Evolutionary conservation across 2,888 invertebrate species (phyloP).

Genomic region (Cheilosia variabilis): DNA sequence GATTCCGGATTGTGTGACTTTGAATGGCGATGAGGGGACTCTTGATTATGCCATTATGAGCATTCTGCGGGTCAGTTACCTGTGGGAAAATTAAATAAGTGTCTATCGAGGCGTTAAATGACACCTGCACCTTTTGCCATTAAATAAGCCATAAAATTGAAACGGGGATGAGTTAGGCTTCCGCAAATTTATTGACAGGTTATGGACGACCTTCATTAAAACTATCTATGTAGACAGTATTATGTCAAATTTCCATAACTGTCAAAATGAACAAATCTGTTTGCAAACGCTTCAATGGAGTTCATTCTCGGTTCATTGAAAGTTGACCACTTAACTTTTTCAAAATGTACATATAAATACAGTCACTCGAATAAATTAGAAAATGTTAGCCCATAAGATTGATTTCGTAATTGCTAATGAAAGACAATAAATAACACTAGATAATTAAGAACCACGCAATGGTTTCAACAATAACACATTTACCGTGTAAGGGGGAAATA

Average conservation of each 20-base stretch:
- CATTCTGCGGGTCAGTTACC: slow-evolving; percentile 42
- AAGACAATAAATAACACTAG: background rate
- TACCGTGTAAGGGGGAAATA: no score
- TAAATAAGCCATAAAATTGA: background rate
- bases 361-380: slow-evolving; percentile 1
- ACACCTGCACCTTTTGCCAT: background rate
- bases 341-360: background rate
- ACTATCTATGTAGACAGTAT: no score
- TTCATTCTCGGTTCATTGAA: background rate
- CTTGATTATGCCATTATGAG: slow-evolving; percentile 29
- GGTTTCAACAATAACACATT: background rate
- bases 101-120: background rate
- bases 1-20: slow-evolving; percentile 20
- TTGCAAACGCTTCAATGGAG: no score
- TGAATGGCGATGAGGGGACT: slow-evolving; percentile 15
- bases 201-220: no score
- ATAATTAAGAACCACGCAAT: slow-evolving; percentile 7
- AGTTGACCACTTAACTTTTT: slow-evolving; percentile 7
- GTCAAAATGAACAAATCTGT: no score
- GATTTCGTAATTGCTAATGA: slow-evolving; percentile 1
- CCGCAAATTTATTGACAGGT: no score
- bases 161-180: no score
- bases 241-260: no score
- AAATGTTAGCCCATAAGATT: background rate
- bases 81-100: background rate